phyloP scores from a whole-genome alignment of 2,113 vertebrate genomes.

The human region DNA sequence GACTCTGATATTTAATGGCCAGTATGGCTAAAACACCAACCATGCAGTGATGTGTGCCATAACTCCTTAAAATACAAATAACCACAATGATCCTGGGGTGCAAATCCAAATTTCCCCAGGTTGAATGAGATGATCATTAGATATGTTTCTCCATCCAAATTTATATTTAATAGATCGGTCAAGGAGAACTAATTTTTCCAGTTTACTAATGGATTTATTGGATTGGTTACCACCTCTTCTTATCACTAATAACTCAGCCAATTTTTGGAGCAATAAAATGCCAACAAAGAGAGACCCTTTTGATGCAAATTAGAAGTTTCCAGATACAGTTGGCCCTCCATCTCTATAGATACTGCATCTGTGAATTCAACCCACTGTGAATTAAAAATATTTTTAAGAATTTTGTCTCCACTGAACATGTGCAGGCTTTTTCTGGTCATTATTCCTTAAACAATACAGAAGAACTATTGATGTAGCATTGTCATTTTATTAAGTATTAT shows the following conservation, averaged over 20 bases:
- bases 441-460: background rate
- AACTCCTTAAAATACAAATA: background rate
- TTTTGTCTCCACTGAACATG: background rate
- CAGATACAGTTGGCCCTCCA: background rate
- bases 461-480: background rate
- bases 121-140: background rate
- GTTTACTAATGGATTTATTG: background rate
- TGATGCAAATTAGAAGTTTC: background rate
- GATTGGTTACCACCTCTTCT: background rate
- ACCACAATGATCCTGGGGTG: background rate
- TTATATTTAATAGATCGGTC: background rate
- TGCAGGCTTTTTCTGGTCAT: background rate
- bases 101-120: background rate
- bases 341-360: background rate
- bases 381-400: background rate
- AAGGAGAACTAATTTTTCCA: background rate
- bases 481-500: background rate
- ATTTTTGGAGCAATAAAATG: background rate
- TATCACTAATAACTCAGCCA: background rate
- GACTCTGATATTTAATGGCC: background rate
- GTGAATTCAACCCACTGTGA: background rate
- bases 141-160: background rate
- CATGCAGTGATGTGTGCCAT: accelerated
- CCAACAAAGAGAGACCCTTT: background rate
- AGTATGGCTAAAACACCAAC: background rate